Evolutionary conservation across 2,888 invertebrate species (phyloP), one percentile per base, ranked within the genome.

Genomic region (Chrysodeixis includens): DNA sequence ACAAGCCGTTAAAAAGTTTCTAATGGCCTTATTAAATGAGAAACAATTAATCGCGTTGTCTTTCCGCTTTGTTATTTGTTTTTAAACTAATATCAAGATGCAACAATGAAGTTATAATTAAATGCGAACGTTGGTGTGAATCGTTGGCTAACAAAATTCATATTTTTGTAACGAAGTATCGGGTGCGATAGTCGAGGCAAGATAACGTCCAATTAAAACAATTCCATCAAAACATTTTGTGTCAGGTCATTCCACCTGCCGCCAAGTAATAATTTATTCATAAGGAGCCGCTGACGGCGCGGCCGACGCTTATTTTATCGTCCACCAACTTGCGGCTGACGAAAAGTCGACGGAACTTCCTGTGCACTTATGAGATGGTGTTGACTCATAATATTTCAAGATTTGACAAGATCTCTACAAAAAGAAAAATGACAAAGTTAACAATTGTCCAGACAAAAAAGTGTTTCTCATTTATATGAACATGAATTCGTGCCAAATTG

Each of bases 161-260:
- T 93, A 93, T 92, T 92, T 91, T 89, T 76, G 83, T 88, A 90
- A 90, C 87, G 87, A 88, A 86, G 87, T 89, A 91, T 90, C 88
- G 87, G 73, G 86, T 82, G 87, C 86, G 94, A 94, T 94, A 90
- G 92, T 87, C 84, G 76, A 84, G 79, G 76, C 71, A 80, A 91
- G 94, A 93, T 94, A 94, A 88, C 88, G 92, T 88, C 94, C 94
- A 94, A 95, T 95, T 95, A 95, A 94, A 94, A 93, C 93, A 94
- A 94, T 94, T 94, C 94, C 91, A 93, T 95, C 94, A 94, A 93
- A 94, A 94, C 90, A 93, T 94, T 94, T 93, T 94, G 92, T 94
- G 94, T 93, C 90, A 93, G 94, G 94, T 94, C 94, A 94, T 93
- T 94, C 93, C 94, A 95, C 94, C 94, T 94, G 94, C 94, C 91